Evolutionary conservation across 2,113 vertebrate genomes (phyloP).

Genomic region (Bufo bufo): DNA sequence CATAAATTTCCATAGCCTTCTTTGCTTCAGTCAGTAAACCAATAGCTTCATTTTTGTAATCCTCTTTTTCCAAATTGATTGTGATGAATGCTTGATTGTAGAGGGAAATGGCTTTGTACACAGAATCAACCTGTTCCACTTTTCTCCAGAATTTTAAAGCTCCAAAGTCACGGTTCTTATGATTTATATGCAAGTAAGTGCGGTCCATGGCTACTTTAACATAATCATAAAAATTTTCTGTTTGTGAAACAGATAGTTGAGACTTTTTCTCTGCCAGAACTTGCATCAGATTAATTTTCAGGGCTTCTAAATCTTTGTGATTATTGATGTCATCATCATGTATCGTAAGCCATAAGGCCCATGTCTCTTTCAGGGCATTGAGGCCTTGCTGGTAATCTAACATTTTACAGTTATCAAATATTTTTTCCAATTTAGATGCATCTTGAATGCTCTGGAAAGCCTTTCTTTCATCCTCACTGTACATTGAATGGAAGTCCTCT

Average conservation of each 20-base stretch:
- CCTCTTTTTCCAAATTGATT: conserved; percentile 55
- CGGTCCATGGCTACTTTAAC: conserved; percentile 54
- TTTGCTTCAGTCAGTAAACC: conserved; percentile 47
- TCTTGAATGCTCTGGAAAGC: background rate
- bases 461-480: background rate
- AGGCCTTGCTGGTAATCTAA: conserved; percentile 58
- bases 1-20: conserved; percentile 6
- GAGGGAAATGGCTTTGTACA: conserved; percentile 51
- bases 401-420: conserved; percentile 26
- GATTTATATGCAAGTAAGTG: conserved; percentile 50
- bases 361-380: conserved; percentile 59
- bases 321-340: conserved; percentile 57
- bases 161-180: conserved; percentile 34
- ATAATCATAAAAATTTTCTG: conserved; percentile 57
- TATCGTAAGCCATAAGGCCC: conserved; percentile 59
- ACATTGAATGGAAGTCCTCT: background rate
- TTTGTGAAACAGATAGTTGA: conserved; percentile 35
- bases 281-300: conserved; percentile 34
- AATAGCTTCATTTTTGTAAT: conserved; percentile 49
- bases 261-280: conserved; percentile 5
- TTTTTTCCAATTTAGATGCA: too few relatives aligned
- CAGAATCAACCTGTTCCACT: conserved; percentile 9
- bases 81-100: conserved; percentile 59
- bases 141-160: conserved; percentile 54
- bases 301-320: conserved; percentile 39